Evolutionary conservation across 2,797 vertebrate species (phyloP), one percentile per base, ranked within the genome.

Genomic region (Enoplosus armatus): DNA sequence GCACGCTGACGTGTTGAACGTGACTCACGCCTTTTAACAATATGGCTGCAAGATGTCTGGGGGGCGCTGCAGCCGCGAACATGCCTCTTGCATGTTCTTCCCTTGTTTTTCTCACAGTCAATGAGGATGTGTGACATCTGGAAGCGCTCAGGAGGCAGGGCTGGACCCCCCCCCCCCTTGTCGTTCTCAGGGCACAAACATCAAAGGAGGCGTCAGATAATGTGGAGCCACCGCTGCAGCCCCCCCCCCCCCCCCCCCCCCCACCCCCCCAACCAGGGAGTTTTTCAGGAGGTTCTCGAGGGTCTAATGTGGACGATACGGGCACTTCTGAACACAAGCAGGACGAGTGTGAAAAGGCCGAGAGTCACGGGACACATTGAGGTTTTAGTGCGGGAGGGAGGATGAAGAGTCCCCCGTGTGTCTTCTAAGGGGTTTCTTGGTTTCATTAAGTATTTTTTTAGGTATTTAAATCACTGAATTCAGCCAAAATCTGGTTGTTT

Each of bases 111-210:
- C 88, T 87, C 87, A 80, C 90, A 84, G 80, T 56, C 16, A 73
- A 77, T 45, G 61, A 85, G 82, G 80, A 83, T 77, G 74, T 72
- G 75, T 65, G 85, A 90, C 91, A 92, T 92, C 92, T 93, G 92
- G 92, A 90, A 91, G 83, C 20, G 27, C 55, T 93, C 89, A 85
- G 83, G 72, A 65, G 83, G 82, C 65, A 10, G 77, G 56, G 51
- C 75, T 8, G 2, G 47, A 37, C 22, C 75, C 3, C 1, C 77
- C 73, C 73, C 22, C 50, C 33, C 3, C 3, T 1, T 8, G 82
- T 80, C 18, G 26, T 72, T 84, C 83, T 80, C 70, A 77, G 80
- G 87, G 74, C 77, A 56, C 62, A 51, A 31, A 89, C 88, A 86
- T 90, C 86, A 91, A 91, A 89, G 62, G 1, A 27, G 75, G 79